Evolutionary conservation across 1,140 invertebrate genomes (phyloP), one percentile per base, ranked within the genome.

Genomic region (Cheumatopsyche charites): DNA sequence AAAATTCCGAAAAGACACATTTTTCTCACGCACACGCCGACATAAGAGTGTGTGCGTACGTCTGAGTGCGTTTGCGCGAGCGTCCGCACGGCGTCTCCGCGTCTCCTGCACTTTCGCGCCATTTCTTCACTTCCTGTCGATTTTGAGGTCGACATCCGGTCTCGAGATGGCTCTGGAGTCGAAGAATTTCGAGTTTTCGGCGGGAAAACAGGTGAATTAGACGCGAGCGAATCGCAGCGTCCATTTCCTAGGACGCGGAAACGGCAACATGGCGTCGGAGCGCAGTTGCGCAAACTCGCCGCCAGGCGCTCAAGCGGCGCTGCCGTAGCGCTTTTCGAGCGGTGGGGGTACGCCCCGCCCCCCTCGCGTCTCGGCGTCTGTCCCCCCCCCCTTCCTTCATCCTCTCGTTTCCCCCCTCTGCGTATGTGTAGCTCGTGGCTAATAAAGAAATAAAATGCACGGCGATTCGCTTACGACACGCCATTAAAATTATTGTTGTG

Each of bases 401-500:
- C 19, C 11, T 19, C 2, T 19, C 15, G 15, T 52, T 19, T 52
- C 1, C 49, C 49, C 49, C 3, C 49, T n/a, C n/a, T n/a, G n/a
- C n/a, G n/a, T 25, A 13, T 15, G 11, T 13, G 11, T 3, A 17
- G 13, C 62, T 1, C 62, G 2, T 17, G 6, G 62, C 62, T 71
- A 74, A 74, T 74, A 74, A 74, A 71, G 70, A 71, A 74, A 74
- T 74, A 71, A 74, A 74, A 74, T 74, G 73, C 66, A 36, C 73
- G 11, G n/a, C 13, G 45, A 67, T 47, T 47, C 63, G 42, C 12
- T 47, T 23, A 23, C 45, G 62, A n/a, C 65, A 21, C 65, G 45
- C 62, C 42, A 21, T 47, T 43, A 5, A 66, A 65, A 41, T 65
- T 17, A 65, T 23, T 47, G 21, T n/a, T n/a, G 29, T 36, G 29